Base-by-base conservation (phyloP, 2,113 vertebrate species). In the Meles meles region DNA sequence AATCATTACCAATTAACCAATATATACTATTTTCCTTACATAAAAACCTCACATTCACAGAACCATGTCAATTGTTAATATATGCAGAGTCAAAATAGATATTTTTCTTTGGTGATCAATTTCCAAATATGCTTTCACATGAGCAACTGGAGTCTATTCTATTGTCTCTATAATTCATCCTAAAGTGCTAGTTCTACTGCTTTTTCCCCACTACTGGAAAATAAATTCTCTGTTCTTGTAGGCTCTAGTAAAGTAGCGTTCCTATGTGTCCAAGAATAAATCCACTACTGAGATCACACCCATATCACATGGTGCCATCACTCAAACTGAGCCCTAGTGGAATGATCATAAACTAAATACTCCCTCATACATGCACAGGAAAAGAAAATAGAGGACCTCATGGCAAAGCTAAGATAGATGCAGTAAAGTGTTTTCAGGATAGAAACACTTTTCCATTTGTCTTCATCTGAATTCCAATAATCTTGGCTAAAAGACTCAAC, bases 241-340 rank as follows among this genome's bases (percentile, higher is more conserved):
- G 15, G 59, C 93, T 90, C 47, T 92, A 65, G 34, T 57, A 20
- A 92, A 37, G 34, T 11, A 29, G 29, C 65, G 92, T 84, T 96
- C 83, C 44, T 71, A 31, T 80, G 44, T 92, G 37, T 89, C 71
- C 39, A 44, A 65, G 86, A 96, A 94, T 97, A 96, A 96, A 93
- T 61, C 37, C 31, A 67, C 20, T 47, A 49, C 23, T 90, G 67
- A 94, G 72, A 74, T 96, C 79, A 94, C 5, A 77, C 25, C 49
- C 81, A 39, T 63, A 71, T 34, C 95, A 97, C 67, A 72, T 96
- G 93, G 31, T 83, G 37, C 90, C 49, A 72, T 97, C 95, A 77
- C 85, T 95, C 90, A 93, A 95, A 87, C 1, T 72, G 67, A 95
- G 29, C 18, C 47, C 49, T 82, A 81, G 20, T 12, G 65, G 61